Conservation (phyloP, 2,797 vertebrate genomes). For the Hemitrygon akajei region DNA sequence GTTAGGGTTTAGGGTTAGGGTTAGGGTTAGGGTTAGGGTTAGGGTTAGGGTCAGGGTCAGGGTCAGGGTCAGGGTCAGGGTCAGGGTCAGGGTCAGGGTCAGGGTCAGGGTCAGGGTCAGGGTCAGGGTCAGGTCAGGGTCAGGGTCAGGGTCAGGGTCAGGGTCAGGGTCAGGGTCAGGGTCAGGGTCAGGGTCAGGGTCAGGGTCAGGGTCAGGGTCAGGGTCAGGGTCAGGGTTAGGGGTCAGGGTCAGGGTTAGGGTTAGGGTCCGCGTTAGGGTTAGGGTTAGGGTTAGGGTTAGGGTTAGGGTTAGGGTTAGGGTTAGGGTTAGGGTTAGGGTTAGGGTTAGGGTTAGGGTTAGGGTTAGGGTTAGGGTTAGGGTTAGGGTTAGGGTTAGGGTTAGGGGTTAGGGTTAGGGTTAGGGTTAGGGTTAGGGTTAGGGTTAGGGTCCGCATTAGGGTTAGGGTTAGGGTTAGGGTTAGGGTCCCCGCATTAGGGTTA, state of each 20-base stretch:
- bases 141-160: conserved; percentile 34
- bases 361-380: background rate
- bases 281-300: conserved; percentile 32
- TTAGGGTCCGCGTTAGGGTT: conserved; percentile 32
- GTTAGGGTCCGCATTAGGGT: too few relatives aligned
- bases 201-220: background rate
- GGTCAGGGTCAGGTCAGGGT: conserved; percentile 37
- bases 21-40: too few relatives aligned
- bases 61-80: background rate
- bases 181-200: conserved; percentile 32
- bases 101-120: conserved; percentile 37
- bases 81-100: conserved; percentile 35
- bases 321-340: too few relatives aligned
- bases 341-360: too few relatives aligned
- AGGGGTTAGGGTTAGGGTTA: background rate
- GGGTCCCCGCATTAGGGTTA: too few relatives aligned
- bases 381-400: background rate
- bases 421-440: background rate
- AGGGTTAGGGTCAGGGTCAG: too few relatives aligned
- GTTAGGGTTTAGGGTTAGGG: too few relatives aligned
- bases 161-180: conserved; percentile 31
- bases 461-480: too few relatives aligned
- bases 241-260: background rate
- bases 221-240: background rate
- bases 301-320: conserved; percentile 26